Evolutionary conservation across 64 coral and sea anemone species (phyloP), one percentile per base, ranked within the genome.

Genomic region (Dendronephthya gigantea): DNA sequence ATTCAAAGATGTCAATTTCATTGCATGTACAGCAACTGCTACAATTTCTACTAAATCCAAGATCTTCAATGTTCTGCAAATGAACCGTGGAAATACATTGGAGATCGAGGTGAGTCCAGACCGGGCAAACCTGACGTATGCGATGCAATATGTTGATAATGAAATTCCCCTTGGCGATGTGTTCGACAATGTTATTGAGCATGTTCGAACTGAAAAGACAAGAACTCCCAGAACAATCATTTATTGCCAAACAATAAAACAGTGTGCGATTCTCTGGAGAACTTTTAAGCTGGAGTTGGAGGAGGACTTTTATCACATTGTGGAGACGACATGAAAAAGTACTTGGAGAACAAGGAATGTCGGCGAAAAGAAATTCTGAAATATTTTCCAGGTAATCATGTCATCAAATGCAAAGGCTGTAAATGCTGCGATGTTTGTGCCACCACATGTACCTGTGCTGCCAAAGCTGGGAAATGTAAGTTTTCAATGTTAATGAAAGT

Each of bases 391-490:
- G 66, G 66, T 8, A 70, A 19, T 6, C 66, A 70, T 70, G 29
- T 9, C 66, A 8, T 70, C 23, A 70, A 9, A n/a, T 9, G 8
- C 23, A n/a, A 70, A 70, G 66, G 66, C 23, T 70, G 66, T n/a
- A 70, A 70, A 70, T 70, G 19, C 66, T 70, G 66, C 25, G 66
- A 70, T 70, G 66, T 70, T 70, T 70, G 66, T 70, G 66, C 66
- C 66, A 70, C 8, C 25, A 9, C 23, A 9, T 70, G 66, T 70
- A 70, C 8, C 66, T 70, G 66, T 70, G 8, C 29, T 70, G 66
- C 9, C 23, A 8, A 70, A 70, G 8, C 66, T 70, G 66, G 66
- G 6, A 8, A n/a, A 70, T 70, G 66, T 70, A 7, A 8, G 25
- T 8, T n/a, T 7, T 9, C 23, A n/a, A 70, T 70, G 17, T 70